These are phyloP conservation scores for Enteromius trimaculatus DNA, from an alignment of 2,797 vertebrate genomes.

Conservation along the genomic window DNA sequence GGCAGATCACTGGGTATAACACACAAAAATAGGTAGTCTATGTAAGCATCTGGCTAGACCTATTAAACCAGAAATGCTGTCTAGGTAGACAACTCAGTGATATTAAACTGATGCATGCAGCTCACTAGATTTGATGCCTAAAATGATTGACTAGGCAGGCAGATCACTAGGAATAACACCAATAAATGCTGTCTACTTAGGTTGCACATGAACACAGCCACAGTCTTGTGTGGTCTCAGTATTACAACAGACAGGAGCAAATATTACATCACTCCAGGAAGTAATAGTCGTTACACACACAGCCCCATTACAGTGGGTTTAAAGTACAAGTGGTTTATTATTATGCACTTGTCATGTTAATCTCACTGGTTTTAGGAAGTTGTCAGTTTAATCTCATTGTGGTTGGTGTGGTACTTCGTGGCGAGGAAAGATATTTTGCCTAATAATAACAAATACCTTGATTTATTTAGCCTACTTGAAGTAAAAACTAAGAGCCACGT, in stretches of 20 bases:
- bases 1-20: neutral
- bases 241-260: neutral
- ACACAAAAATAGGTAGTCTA: neutral
- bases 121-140: neutral
- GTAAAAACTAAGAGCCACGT: neutral
- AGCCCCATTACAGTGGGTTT: conserved; percentile 4
- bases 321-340: neutral
- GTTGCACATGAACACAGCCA: neutral
- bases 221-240: neutral
- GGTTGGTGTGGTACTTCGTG: neutral
- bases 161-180: neutral
- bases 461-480: neutral
- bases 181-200: neutral
- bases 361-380: conserved; percentile 1
- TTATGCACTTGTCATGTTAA: neutral
- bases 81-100: neutral
- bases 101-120: neutral
- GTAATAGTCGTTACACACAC: conserved; percentile 1
- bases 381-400: neutral
- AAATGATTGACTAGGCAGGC: neutral
- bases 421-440: neutral
- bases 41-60: neutral
- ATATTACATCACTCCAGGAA: conserved; percentile 28
- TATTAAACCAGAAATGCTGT: neutral
- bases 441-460: conserved; percentile 1